These are phyloP conservation scores for Phoeniculus purpureus DNA, from an alignment of 2,797 vertebrate species.

Conservation along the genomic window DNA sequence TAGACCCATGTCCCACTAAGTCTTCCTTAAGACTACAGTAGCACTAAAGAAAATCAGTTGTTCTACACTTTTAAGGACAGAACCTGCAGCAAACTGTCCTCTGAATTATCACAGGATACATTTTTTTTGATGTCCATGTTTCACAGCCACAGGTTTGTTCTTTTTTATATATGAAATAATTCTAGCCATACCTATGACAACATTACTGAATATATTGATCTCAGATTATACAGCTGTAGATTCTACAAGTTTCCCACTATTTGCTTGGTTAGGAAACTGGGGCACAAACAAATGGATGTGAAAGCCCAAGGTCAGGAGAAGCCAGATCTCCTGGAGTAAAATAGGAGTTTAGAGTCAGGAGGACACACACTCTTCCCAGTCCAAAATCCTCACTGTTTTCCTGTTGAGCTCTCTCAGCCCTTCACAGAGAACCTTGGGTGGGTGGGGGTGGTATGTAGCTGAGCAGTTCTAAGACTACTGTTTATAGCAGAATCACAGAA, in stretches of 20 bases:
- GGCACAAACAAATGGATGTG: not conserved
- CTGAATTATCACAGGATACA: not conserved
- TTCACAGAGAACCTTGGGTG: not conserved
- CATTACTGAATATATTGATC: not conserved
- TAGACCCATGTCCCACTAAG: not conserved
- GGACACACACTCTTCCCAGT: fast-evolving
- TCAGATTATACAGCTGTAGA: not conserved
- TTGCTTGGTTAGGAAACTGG: not conserved
- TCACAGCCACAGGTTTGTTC: not conserved
- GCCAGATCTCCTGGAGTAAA: not conserved
- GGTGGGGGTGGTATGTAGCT: not conserved
- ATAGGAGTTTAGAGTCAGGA: not conserved
- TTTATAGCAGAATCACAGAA: too few relatives aligned
- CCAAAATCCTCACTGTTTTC: not conserved
- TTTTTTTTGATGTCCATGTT: not conserved
- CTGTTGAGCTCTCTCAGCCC: not conserved
- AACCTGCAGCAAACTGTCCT: not conserved
- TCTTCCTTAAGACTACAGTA: slow-evolving; percentile 13
- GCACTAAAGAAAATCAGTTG: not conserved
- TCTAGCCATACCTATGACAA: not conserved
- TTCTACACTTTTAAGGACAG: slow-evolving; percentile 5
- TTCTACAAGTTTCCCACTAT: not conserved
- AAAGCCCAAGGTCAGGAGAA: not conserved
- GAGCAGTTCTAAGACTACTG: not conserved
- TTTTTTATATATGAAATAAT: not conserved